Evolutionary conservation across 2,113 vertebrate genomes (phyloP), one percentile per base, ranked within the genome.

Genomic region (Cottus gobio): DNA sequence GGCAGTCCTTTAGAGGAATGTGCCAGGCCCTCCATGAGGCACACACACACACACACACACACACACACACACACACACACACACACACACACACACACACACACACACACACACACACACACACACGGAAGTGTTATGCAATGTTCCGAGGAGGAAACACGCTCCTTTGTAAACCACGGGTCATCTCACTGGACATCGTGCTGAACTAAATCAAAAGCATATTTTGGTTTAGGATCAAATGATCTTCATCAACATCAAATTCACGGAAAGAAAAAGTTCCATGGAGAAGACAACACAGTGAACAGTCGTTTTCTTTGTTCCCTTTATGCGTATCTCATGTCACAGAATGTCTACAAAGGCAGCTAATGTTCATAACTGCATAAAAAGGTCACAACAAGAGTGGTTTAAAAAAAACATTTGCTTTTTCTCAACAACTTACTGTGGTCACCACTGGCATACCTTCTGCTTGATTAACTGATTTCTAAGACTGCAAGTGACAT

Each of bases 51-150:
- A 31, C 30, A 31, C 30, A 31, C 30, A 31, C 30, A 31, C 30
- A 31, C 30, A 31, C 34, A 64, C n/a, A n/a, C 65, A 42, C 13
- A 31, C 34, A 64, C n/a, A n/a, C 65, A 42, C 13, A 34, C 34
- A 34, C 30, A 31, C 30, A 31, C 30, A 31, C 30, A 31, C 30
- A 31, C 30, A 31, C 30, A 31, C 37, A 46, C 26, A 34, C 34
- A 34, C 34, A 34, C 30, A 31, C 30, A 31, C 30, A 31, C 30
- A 31, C 30, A 31, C 30, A 31, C 30, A 31, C 30, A 31, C 34
- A 64, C n/a, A n/a, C 65, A 42, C 13, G 1, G 18, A 57, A 63
- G 63, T 57, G 79, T 89, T 90, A 46, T 3, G 34, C 18, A 85
- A 88, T 68, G 2, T 12, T 37, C 63, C 9, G 7, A 9, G 5